phyloP scores from a whole-genome alignment of 1,140 invertebrate species.

The Cydia fagiglandana region DNA sequence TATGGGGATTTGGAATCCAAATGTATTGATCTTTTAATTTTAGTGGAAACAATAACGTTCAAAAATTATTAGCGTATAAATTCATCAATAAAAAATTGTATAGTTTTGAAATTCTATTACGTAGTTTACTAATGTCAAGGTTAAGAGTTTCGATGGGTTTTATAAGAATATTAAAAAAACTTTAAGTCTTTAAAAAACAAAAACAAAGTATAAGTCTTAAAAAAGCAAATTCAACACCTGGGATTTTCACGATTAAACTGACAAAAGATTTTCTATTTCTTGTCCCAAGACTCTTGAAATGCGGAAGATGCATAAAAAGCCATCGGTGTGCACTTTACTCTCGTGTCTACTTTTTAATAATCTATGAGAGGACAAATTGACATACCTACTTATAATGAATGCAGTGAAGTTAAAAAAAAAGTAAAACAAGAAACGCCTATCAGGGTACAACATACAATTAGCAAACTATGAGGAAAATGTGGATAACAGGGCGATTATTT shows the following conservation, averaged over 20 bases:
- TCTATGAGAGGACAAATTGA: constrained; percentile 1
- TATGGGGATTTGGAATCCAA: too few species aligned
- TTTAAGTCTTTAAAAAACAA: too few species aligned
- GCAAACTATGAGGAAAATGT: constrained; percentile 18
- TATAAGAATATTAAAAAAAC: too few species aligned
- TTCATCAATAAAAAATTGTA: too few species aligned
- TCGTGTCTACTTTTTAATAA: constrained; percentile 3
- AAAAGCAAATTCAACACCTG: too few species aligned
- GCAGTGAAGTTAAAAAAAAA: background rate
- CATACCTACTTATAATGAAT: background rate
- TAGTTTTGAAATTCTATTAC: too few species aligned
- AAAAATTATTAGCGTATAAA: too few species aligned
- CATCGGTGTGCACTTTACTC: constrained; percentile 12
- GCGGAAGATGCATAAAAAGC: constrained; percentile 5
- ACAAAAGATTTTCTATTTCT: background rate
- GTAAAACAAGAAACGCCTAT: background rate
- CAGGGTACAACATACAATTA: background rate
- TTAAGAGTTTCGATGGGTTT: too few species aligned
- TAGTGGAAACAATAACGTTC: too few species aligned
- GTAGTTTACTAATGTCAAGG: too few species aligned
- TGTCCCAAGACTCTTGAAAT: background rate
- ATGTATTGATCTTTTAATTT: too few species aligned
- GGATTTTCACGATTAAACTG: background rate
- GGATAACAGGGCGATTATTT: background rate
- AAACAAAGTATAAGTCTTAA: too few species aligned